phyloP scores from a whole-genome alignment of 2,888 invertebrate species.

The Drosophila sordidula region DNA sequence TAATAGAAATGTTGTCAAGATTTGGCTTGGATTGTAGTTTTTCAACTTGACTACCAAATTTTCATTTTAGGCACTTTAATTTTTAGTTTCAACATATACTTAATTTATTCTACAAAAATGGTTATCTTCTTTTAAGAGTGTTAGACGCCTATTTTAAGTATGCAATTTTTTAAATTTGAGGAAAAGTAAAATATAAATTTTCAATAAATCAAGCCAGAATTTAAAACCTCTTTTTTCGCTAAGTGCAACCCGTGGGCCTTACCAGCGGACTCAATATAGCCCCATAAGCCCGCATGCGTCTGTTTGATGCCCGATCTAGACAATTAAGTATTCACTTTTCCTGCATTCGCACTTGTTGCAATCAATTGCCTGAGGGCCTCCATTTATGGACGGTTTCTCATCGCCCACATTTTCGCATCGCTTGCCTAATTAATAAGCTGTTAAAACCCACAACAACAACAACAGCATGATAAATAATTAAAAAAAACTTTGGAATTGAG shows the following conservation, averaged over 20 bases:
- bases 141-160: too few relatives aligned
- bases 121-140: too few relatives aligned
- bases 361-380: constrained; percentile 27
- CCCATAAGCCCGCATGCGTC: constrained; percentile 12
- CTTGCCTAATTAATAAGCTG: constrained; percentile 46
- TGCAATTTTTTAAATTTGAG: too few relatives aligned
- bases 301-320: constrained; percentile 10
- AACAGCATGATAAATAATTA: constrained; percentile 33
- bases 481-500: constrained; percentile 10
- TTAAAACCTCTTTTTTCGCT: neutral
- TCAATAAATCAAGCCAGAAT: too few relatives aligned
- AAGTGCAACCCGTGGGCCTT: constrained; percentile 17
- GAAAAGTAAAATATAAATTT: too few relatives aligned
- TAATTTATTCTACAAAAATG: too few relatives aligned
- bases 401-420: constrained; percentile 35
- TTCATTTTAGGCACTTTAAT: too few relatives aligned
- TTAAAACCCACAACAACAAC: constrained; percentile 10
- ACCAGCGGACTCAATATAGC: neutral
- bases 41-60: too few relatives aligned
- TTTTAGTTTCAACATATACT: too few relatives aligned
- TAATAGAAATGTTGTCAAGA: too few relatives aligned
- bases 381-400: neutral
- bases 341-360: constrained; percentile 36
- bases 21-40: neutral
- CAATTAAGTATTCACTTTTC: constrained; percentile 45